A percentile compares a stretch with the other conserved stretches of the same genome.
Evolutionary conservation across 2,797 vertebrate genomes (phyloP).

Genomic region (Gambusia yucatana): DNA sequence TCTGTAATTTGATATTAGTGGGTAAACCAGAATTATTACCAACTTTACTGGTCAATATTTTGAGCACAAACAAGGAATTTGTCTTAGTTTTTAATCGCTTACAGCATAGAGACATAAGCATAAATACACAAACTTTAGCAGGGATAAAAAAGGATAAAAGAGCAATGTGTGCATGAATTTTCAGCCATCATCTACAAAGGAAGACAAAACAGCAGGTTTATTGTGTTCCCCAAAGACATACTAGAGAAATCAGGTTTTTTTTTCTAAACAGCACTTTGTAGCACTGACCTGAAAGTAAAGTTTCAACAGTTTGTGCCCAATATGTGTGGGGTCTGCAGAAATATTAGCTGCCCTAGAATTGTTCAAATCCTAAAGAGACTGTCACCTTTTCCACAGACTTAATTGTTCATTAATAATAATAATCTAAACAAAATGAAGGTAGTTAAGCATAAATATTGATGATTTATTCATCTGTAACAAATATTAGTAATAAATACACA

Average conservation of each 20-base stretch:
- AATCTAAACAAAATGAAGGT: not conserved
- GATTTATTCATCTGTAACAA: not conserved
- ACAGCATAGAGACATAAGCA: not conserved
- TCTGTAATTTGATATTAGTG: not conserved
- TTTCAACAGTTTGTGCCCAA: not conserved
- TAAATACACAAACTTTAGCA: not conserved
- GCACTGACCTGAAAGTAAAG: not conserved
- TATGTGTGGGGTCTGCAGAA: not conserved
- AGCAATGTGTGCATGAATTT: not conserved
- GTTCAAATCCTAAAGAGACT: not conserved
- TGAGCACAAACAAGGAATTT: not conserved
- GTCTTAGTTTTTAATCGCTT: not conserved
- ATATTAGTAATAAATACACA: not conserved
- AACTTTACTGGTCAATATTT: not conserved
- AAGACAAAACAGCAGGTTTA: not conserved
- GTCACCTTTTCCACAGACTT: not conserved
- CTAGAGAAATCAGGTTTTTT: too few relatives aligned
- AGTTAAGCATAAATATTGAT: not conserved
- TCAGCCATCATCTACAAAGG: not conserved
- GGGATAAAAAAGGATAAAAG: not conserved
- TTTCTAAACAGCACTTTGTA: too few relatives aligned
- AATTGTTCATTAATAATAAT: not conserved
- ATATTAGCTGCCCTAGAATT: not conserved
- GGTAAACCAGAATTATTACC: not conserved
- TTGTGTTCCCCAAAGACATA: not conserved